Conservation (phyloP, 1,140 invertebrate species). For the Brachionus rotundiformis region DNA sequence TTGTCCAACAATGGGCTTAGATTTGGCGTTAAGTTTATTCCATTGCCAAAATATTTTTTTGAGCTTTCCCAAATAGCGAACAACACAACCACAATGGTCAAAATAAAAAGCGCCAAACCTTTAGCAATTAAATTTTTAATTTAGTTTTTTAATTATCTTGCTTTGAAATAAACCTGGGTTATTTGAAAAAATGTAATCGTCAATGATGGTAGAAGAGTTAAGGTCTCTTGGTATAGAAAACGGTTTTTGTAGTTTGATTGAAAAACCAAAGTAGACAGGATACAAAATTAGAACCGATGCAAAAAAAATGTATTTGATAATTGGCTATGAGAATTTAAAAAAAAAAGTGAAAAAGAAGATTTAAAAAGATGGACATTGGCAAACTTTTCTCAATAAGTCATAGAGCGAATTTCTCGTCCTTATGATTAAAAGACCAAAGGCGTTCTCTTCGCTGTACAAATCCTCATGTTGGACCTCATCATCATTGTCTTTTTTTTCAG, state of each 20-base stretch:
- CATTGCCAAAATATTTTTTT: background rate
- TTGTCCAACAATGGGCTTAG: background rate
- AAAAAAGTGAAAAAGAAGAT: background rate
- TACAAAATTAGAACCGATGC: background rate
- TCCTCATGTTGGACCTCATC: slow-evolving; percentile 11
- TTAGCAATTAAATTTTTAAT: background rate
- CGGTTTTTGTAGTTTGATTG: slow-evolving; percentile 16
- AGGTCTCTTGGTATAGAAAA: slow-evolving; percentile 8
- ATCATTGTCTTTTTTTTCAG: background rate
- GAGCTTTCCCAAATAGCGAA: background rate
- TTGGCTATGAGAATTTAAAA: background rate
- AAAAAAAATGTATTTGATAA: slow-evolving; percentile 20
- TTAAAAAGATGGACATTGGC: too few relatives aligned
- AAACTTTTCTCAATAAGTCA: background rate
- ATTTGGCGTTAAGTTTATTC: background rate
- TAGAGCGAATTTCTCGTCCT: background rate
- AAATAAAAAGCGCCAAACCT: background rate
- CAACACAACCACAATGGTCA: slow-evolving; percentile 19
- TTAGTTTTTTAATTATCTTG: background rate
- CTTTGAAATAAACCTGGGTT: background rate
- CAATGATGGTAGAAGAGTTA: slow-evolving; percentile 19
- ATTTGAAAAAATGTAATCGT: slow-evolving; percentile 37
- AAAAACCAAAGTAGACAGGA: slow-evolving; percentile 40
- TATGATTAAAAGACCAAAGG: background rate
- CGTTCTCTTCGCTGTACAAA: slow-evolving; percentile 2